Conservation (phyloP, 2,113 vertebrate genomes). For the Trematomus loennbergii region DNA sequence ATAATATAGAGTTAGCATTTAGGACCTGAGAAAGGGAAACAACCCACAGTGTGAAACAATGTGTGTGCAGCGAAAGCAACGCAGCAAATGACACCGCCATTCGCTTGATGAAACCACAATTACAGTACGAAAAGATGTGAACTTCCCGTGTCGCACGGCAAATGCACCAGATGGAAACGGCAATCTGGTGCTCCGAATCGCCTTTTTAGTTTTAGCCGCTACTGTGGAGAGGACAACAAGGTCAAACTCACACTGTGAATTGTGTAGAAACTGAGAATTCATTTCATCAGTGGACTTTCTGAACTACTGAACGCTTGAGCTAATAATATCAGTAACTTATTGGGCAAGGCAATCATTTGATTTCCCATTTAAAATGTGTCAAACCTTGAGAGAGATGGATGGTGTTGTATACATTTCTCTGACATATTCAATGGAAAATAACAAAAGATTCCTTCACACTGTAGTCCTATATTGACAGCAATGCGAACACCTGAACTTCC, state of each 20-base stretch:
- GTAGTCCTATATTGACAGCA: background rate
- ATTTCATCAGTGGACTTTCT: constrained; percentile 49
- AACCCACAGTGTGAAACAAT: constrained; percentile 50
- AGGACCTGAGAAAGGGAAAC: constrained; percentile 60
- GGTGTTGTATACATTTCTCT: background rate
- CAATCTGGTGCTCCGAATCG: constrained; percentile 45
- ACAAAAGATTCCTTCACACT: background rate
- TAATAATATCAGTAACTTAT: constrained; percentile 13
- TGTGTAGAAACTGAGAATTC: constrained; percentile 28
- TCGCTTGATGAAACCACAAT: constrained; percentile 60
- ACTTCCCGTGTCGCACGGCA: constrained; percentile 37
- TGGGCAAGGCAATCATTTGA: background rate
- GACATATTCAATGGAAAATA: background rate
- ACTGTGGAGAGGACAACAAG: constrained; percentile 53
- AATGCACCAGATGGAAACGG: constrained; percentile 60
- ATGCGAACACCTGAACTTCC: background rate
- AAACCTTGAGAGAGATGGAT: background rate
- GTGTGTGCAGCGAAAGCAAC: constrained; percentile 33
- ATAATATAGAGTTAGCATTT: constrained; percentile 59
- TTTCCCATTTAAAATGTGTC: background rate
- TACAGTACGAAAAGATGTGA: constrained; percentile 45
- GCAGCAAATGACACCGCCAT: constrained; percentile 22
- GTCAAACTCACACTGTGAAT: constrained; percentile 50
- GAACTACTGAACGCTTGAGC: constrained; percentile 1
- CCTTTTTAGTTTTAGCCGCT: constrained; percentile 41